A percentile compares a stretch with the other conserved stretches of the same genome.
Evolutionary conservation across 1,140 invertebrate genomes (phyloP).

Genomic region (Drosophila sturtevanti): DNA sequence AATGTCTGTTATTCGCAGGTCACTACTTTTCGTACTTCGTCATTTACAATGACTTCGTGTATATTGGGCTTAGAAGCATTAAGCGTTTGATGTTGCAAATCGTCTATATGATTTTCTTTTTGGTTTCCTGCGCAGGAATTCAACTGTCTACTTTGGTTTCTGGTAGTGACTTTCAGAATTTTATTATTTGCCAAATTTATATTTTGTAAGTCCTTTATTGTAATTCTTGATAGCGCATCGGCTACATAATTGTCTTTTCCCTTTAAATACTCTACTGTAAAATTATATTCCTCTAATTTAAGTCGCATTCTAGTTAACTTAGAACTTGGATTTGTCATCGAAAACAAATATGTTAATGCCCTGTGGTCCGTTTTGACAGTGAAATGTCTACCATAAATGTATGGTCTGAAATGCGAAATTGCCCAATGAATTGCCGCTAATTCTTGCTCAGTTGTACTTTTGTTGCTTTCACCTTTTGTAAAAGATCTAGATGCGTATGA

Average conservation of each 20-base stretch:
- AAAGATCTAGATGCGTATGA: too few species aligned
- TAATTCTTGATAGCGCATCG: neutral
- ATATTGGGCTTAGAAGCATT: neutral
- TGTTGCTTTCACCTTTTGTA: too few species aligned
- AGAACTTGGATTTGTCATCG: conserved; percentile 36
- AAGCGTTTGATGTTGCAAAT: too few species aligned
- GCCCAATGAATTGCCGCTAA: conserved; percentile 23
- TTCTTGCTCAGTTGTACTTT: conserved; percentile 20
- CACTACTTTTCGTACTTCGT: conserved; percentile 1
- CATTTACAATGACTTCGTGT: neutral
- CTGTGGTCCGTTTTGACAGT: neutral
- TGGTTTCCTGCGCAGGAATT: neutral
- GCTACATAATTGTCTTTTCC: neutral
- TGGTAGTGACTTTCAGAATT: conserved; percentile 10
- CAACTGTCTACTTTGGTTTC: neutral
- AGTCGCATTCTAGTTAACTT: conserved; percentile 59
- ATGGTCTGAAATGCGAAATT: conserved; percentile 6
- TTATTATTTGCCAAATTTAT: neutral
- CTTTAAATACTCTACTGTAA: conserved; percentile 43
- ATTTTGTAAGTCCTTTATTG: neutral
- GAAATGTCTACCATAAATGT: conserved; percentile 8
- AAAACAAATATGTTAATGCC: conserved; percentile 4
- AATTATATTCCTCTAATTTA: conserved; percentile 70
- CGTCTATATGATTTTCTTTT: neutral
- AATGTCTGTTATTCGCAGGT: neutral